Conservation (phyloP, 2,113 vertebrate species). For the Scytalopus superciliaris region DNA sequence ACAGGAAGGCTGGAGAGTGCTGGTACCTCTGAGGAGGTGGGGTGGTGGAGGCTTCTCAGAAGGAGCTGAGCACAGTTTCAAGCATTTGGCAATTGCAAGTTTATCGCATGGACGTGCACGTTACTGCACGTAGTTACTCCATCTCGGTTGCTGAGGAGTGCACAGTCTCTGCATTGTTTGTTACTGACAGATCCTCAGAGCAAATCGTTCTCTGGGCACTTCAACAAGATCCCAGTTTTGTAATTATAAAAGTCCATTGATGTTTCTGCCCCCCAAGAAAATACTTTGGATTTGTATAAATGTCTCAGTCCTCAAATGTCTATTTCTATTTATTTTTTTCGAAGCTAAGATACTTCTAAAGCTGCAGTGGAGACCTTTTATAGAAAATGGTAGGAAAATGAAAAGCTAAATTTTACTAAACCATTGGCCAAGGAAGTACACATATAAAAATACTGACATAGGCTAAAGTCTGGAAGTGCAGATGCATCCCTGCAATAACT, state of each 20-base stretch:
- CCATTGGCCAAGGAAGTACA: not conserved
- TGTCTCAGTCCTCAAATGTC: not conserved
- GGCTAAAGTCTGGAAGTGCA: slow-evolving; percentile 45
- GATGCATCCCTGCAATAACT: not conserved
- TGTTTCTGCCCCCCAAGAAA: not conserved
- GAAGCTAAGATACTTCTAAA: not conserved
- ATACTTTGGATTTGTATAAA: not conserved
- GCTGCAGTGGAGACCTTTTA: not conserved
- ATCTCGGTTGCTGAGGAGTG: not conserved
- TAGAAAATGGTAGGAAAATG: not conserved
- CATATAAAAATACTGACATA: slow-evolving; percentile 27
- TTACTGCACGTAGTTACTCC: not conserved
- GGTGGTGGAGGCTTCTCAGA: not conserved
- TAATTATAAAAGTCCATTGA: not conserved
- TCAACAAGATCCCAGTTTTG: not conserved
- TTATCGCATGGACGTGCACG: fast-evolving
- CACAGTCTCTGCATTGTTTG: not conserved
- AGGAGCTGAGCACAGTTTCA: not conserved
- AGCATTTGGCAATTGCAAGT: not conserved
- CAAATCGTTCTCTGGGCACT: not conserved
- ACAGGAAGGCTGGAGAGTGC: not conserved
- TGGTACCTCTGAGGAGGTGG: not conserved
- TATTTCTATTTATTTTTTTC: not conserved
- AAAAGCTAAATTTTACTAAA: not conserved
- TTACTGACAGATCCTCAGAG: not conserved